Percentiles rank a stretch among this genome's conserved stretches.
Conservation (phyloP, 1,140 invertebrate species). For the Cotesia chilonis region DNA sequence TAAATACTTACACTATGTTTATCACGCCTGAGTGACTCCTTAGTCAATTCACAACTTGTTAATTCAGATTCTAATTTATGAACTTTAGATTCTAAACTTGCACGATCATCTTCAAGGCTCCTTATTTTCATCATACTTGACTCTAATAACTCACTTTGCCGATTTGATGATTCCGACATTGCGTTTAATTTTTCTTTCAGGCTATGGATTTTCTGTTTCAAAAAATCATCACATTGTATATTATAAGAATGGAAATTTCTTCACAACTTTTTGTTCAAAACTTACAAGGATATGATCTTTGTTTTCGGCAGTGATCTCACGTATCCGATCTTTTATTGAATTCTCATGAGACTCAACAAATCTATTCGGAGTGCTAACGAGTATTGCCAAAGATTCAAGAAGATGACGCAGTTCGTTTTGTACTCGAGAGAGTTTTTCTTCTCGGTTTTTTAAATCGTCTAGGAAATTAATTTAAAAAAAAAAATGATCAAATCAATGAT, state of each 20-base stretch:
- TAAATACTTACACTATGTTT: slow-evolving; percentile 60
- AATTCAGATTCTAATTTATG: slow-evolving; percentile 79
- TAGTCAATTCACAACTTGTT: slow-evolving; percentile 70
- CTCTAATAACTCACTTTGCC: slow-evolving; percentile 73
- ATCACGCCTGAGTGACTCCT: slow-evolving; percentile 74
- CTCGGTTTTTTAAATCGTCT: slow-evolving; percentile 76
- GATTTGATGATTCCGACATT: slow-evolving; percentile 71
- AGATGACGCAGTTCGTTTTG: slow-evolving; percentile 73
- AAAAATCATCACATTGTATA: slow-evolving; percentile 7
- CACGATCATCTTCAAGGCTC: slow-evolving; percentile 75
- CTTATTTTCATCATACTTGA: slow-evolving; percentile 70
- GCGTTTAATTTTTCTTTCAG: slow-evolving; percentile 74
- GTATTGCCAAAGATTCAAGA: slow-evolving; percentile 74
- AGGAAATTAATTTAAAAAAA: slow-evolving; percentile 46
- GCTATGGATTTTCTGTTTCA: slow-evolving; percentile 73
- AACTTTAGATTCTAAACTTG: slow-evolving; percentile 72
- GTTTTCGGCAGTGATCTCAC: slow-evolving; percentile 77
- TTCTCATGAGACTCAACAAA: slow-evolving; percentile 79
- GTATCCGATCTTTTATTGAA: slow-evolving; percentile 78
- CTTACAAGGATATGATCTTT: slow-evolving; percentile 78
- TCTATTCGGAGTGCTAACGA: slow-evolving; percentile 73
- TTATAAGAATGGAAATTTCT: slow-evolving; percentile 14
- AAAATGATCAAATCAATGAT: background rate
- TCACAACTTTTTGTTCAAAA: slow-evolving; percentile 26
- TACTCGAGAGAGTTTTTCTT: slow-evolving; percentile 73